Base-by-base conservation (phyloP, 2,797 vertebrate genomes). In the Melanotaenia maccullochi region DNA sequence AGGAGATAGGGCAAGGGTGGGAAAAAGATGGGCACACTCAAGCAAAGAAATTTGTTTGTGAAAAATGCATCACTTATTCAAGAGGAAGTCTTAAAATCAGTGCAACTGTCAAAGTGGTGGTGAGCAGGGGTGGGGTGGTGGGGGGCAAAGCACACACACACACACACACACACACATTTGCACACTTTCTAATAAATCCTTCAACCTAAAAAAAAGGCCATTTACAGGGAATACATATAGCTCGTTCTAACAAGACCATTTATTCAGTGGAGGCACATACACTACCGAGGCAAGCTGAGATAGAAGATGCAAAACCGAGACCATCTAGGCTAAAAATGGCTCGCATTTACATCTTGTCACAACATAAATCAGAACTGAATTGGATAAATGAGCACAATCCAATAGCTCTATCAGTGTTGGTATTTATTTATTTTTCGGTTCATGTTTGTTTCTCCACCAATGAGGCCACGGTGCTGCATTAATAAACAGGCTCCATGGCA, bases 41-140 rank as follows among this genome's bases (percentile, higher is more conserved):
- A 76, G 85, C 82, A 78, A 73, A 87, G 84, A 82, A 82, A 93
- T 90, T 65, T 89, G 87, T 91, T 92, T 89, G 85, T 86, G 88
- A 89, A 91, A 92, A 90, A 89, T 86, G 84, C 83, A 87, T 69
- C 89, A 90, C 83, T 93, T 92, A 85, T 88, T 86, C 81, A 77
- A 75, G 77, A 87, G 66, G 73, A 87, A 79, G 72, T 87, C 74
- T 85, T 84, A 81, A 87, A 89, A 86, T 78, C 77, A 74, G 82
- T 76, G 69, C 81, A 84, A 87, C 87, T 86, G 90, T 90, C 89
- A 87, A 85, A 87, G 85, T 73, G 80, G 80, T 76, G 75, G 84
- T 40, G 85, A 76, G 79, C 65, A 70, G 70, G 78, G 79, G 79
- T 38, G 32, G 73, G 47, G 64, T 63, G 70, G 65, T 49, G 73